Base-by-base conservation (phyloP, 1,140 invertebrate genomes). In the Diabrotica virgifera region DNA sequence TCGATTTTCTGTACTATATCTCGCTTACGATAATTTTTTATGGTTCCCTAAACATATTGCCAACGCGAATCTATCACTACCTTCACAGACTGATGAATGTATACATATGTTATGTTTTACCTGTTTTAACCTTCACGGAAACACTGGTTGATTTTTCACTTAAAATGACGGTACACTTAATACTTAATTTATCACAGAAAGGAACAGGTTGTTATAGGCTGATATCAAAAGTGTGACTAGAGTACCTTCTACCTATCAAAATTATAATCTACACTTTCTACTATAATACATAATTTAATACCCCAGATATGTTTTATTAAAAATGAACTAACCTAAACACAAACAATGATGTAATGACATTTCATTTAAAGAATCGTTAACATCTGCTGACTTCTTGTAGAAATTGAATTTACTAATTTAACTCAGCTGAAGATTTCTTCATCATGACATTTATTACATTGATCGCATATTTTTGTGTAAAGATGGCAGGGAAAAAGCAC, bases 111-210 rank as follows among this genome's bases (percentile, higher is more conserved):
- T 36, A 51, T 52, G 14, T 13, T 13, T 7, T 7, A 61, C 11
- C 24, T 46, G 11, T 52, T 11, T 51, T 24, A 51, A 52, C 51
- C 46, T 52, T 61, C 35, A 52, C 11, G 12, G 12, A 12, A 52
- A 52, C 10, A 46, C 24, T 14, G 59, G 46, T 52, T 14, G 40
- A 24, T 60, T 61, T 46, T 56, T 11, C 13, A 35, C n/a, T 38
- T 40, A 55, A 14, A 51, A 60, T 61, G 13, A 55, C 59, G 8
- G 37, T 7, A 61, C 59, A 60, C 59, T 58, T 59, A 52, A 59
- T 52, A 64, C 59, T 50, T 46, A 54, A 61, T 61, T 64, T 65
- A 65, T 65, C 64, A 65, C 64, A 65, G 64, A 65, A 61, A 12
- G 36, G 36, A 24, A 13, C 13, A 12, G 58, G 40, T 65, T 58